Evolutionary conservation across 2,797 vertebrate genomes (phyloP).

Genomic region (Coluber constrictor): DNA sequence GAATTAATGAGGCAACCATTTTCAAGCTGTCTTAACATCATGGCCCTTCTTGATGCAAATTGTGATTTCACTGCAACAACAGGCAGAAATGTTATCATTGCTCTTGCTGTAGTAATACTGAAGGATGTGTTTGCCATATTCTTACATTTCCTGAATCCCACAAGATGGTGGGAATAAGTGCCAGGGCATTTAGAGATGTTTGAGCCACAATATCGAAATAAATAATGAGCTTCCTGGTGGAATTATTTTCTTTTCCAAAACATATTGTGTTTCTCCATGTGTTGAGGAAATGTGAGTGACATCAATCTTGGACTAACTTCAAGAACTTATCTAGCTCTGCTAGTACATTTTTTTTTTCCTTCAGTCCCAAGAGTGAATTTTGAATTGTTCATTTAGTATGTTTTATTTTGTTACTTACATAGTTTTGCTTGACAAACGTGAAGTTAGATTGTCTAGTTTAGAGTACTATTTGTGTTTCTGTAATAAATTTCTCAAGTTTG

Average conservation of each 20-base stretch:
- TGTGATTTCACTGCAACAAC: constrained; percentile 19
- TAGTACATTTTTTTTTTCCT: background rate
- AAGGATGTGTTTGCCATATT: background rate
- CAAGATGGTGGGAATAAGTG: background rate
- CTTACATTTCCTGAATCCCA: background rate
- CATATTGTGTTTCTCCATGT: constrained; percentile 32
- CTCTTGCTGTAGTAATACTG: background rate
- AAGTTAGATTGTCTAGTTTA: constrained; percentile 32
- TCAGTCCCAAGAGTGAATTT: background rate
- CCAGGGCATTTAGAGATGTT: constrained; percentile 13
- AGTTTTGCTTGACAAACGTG: constrained; percentile 21
- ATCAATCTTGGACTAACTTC: background rate
- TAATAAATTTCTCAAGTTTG: constrained; percentile 27
- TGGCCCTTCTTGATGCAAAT: constrained; percentile 1
- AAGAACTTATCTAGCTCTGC: constrained; percentile 24
- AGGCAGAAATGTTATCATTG: constrained; percentile 15
- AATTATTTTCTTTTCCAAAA: constrained; percentile 37
- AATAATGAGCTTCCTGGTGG: constrained; percentile 38
- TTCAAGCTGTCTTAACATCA: background rate
- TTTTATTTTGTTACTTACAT: constrained; percentile 4
- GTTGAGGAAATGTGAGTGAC: constrained; percentile 21
- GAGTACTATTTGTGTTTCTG: background rate
- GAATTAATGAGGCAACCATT: background rate
- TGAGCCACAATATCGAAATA: constrained; percentile 26
- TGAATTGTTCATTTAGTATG: constrained; percentile 15